Conservation (phyloP, 2,797 vertebrate genomes). For the Atherinosoma microstoma region DNA sequence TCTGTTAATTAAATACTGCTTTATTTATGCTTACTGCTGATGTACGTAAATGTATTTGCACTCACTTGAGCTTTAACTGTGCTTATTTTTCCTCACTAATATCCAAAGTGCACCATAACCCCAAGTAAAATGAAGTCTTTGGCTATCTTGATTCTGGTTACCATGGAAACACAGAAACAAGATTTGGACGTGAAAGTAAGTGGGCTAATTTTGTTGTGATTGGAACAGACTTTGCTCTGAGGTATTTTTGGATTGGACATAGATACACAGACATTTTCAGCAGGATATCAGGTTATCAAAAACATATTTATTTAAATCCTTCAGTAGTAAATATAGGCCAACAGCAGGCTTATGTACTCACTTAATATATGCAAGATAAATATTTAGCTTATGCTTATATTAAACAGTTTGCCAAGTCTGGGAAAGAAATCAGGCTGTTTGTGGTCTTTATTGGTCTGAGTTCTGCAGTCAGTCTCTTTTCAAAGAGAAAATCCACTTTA, state of each 20-base stretch:
- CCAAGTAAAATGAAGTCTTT: slow-evolving; percentile 9
- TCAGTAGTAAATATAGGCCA: slow-evolving; percentile 16
- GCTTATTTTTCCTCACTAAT: slow-evolving; percentile 4
- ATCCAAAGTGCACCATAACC: slow-evolving; percentile 1
- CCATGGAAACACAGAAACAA: slow-evolving; percentile 45
- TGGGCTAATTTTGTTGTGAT: slow-evolving; percentile 47
- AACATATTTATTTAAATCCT: slow-evolving; percentile 25
- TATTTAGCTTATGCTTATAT: slow-evolving; percentile 3
- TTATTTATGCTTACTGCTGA: not conserved
- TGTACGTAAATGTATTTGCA: not conserved
- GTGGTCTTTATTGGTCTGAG: slow-evolving; percentile 4
- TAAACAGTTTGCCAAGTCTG: not conserved
- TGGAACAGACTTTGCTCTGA: slow-evolving; percentile 23
- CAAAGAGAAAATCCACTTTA: not conserved
- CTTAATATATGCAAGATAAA: not conserved
- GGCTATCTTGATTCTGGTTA: slow-evolving; percentile 15
- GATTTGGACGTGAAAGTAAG: slow-evolving; percentile 31
- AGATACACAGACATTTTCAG: slow-evolving; percentile 38
- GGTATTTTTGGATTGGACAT: slow-evolving; percentile 48
- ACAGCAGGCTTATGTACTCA: not conserved
- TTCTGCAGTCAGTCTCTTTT: not conserved
- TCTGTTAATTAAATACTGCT: slow-evolving; percentile 1
- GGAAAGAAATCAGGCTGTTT: not conserved
- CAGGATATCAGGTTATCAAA: slow-evolving; percentile 50
- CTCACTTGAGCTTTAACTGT: slow-evolving; percentile 3